Conservation (phyloP, 2,797 vertebrate genomes). For the Passerculus sandwichensis region DNA sequence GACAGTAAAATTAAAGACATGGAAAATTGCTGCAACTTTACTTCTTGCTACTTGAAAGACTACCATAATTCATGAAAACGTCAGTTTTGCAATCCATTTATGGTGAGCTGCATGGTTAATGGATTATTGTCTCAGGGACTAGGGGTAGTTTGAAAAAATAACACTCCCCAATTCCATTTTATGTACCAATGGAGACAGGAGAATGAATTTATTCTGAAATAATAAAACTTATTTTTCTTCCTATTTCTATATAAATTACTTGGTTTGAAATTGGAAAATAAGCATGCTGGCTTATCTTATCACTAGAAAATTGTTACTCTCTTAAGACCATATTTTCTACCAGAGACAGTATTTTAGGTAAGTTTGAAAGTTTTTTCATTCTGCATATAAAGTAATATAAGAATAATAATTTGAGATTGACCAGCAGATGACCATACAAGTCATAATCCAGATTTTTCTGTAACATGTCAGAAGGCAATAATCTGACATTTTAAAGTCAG, state of each 20-base stretch:
- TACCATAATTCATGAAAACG: constrained; percentile 59
- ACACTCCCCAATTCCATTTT: constrained; percentile 40
- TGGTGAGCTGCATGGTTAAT: constrained; percentile 58
- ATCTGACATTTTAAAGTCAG: not conserved
- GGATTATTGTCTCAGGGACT: constrained; percentile 54
- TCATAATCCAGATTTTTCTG: not conserved
- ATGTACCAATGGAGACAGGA: constrained; percentile 31
- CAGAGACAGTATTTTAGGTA: not conserved
- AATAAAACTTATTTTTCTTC: constrained; percentile 55
- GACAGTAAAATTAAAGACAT: constrained; percentile 75
- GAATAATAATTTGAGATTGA: not conserved
- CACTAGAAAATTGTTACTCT: not conserved
- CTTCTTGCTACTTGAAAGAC: constrained; percentile 66
- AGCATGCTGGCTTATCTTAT: not conserved
- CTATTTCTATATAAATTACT: not conserved
- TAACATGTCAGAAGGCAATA: not conserved
- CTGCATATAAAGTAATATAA: not conserved
- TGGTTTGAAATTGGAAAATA: constrained; percentile 1
- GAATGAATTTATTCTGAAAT: constrained; percentile 63
- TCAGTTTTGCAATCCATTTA: constrained; percentile 57
- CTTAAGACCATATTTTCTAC: not conserved
- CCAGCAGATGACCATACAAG: not conserved
- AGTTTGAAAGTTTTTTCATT: rapidly evolving
- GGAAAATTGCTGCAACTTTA: constrained; percentile 66
- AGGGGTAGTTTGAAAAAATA: constrained; percentile 58